Evolutionary conservation across 2,797 vertebrate species (phyloP).

Genomic region (Neosilurus hyrtlii): DNA sequence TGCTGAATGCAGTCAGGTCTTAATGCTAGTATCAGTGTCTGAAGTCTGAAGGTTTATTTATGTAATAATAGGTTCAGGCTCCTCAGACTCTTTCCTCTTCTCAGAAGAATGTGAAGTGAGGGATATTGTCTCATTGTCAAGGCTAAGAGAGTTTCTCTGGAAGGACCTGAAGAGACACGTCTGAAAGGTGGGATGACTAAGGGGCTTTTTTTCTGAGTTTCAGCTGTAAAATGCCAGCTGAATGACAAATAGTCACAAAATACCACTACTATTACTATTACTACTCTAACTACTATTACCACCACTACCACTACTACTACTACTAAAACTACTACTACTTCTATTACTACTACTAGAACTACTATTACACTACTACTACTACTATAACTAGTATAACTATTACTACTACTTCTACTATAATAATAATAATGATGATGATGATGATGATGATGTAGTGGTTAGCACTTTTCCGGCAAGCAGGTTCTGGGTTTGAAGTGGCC

Average conservation of each 20-base stretch:
- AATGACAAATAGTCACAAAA: neutral
- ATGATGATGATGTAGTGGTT: too few species aligned
- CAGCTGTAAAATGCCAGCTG: slow-evolving; percentile 4
- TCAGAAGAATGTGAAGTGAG: neutral
- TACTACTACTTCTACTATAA: too few species aligned
- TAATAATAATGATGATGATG: too few species aligned
- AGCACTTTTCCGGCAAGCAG: too few species aligned
- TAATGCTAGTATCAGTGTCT: slow-evolving; percentile 27
- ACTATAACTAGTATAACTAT: too few species aligned
- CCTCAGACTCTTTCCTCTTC: neutral
- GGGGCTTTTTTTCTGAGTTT: slow-evolving; percentile 23
- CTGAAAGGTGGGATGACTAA: slow-evolving; percentile 15
- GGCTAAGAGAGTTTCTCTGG: neutral
- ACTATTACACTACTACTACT: too few species aligned
- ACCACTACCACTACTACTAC: too few species aligned
- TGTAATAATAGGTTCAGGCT: slow-evolving; percentile 31
- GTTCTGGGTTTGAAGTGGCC: too few species aligned
- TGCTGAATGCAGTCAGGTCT: neutral
- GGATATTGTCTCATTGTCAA: neutral
- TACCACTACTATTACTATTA: neutral
- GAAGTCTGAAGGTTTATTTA: slow-evolving; percentile 12
- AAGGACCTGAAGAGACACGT: slow-evolving; percentile 21
- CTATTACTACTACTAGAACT: too few species aligned
- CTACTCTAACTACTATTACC: neutral
- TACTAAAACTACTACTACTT: too few species aligned